Percentiles rank a stretch among this genome's conserved stretches.
These are phyloP conservation scores for Drosophila obscura DNA, from an alignment of 1,140 invertebrate species.

Conservation along the genomic window DNA sequence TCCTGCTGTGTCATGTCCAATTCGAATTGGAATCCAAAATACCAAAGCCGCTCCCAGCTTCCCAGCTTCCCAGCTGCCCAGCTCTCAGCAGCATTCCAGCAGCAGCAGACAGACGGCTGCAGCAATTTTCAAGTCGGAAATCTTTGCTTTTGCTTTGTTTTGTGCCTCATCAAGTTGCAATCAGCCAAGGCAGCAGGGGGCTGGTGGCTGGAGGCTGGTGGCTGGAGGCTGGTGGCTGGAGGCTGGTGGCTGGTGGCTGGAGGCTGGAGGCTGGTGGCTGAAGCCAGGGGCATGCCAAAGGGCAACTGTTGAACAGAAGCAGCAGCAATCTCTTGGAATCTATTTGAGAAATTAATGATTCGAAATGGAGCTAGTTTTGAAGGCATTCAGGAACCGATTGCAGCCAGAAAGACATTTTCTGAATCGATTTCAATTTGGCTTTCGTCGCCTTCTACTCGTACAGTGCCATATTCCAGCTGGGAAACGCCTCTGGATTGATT, in stretches of 20 bases:
- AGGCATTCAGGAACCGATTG: too few relatives aligned
- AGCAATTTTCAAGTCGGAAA: constrained; percentile 33
- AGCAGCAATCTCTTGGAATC: too few relatives aligned
- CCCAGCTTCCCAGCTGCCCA: not conserved
- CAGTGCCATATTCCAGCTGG: too few relatives aligned
- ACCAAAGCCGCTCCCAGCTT: not conserved
- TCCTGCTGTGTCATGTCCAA: constrained; percentile 47
- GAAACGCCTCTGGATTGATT: not conserved
- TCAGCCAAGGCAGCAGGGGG: constrained; percentile 4
- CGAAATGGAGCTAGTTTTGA: too few relatives aligned
- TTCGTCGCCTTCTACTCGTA: constrained; percentile 22
- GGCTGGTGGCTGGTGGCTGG: too few relatives aligned
- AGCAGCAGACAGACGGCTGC: not conserved
- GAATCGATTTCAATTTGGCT: too few relatives aligned
- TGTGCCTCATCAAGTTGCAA: constrained; percentile 37
- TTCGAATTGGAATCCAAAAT: constrained; percentile 10
- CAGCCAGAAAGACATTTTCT: too few relatives aligned
- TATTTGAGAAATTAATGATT: too few relatives aligned
- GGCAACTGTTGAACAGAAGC: too few relatives aligned
- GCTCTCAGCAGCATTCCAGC: constrained; percentile 3
- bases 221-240: not conserved
- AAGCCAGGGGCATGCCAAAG: too few relatives aligned
- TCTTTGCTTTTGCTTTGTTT: constrained; percentile 24
- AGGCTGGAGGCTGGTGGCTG: not conserved
- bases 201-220: too few relatives aligned